phyloP scores from a whole-genome alignment of 2,888 invertebrate genomes.

The Ichneumoninae sp. region DNA sequence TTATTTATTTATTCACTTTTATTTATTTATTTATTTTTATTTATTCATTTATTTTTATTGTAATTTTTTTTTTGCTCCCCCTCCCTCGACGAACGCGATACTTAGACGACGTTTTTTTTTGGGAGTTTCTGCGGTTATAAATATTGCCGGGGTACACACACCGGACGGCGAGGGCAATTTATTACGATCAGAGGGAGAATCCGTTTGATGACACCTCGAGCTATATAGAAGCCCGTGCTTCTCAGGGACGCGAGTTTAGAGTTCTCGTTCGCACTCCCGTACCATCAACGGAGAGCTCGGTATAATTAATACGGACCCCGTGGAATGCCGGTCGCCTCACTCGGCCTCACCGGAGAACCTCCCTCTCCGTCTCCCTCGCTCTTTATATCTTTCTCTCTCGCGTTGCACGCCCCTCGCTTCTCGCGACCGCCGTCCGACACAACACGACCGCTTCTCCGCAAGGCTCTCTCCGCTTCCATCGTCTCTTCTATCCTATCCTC shows the following conservation, averaged over 20 bases:
- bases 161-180: slow-evolving; percentile 59
- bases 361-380: slow-evolving; percentile 59
- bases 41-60: not conserved
- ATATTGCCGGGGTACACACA: slow-evolving; percentile 43
- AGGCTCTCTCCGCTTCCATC: slow-evolving; percentile 53
- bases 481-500: slow-evolving; percentile 24
- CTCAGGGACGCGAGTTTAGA: slow-evolving; percentile 63
- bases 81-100: not conserved
- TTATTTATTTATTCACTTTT: too few relatives aligned
- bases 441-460: slow-evolving; percentile 44
- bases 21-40: too few relatives aligned
- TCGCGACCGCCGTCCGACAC: slow-evolving; percentile 61
- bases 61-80: not conserved
- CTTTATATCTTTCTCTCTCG: slow-evolving; percentile 42
- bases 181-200: slow-evolving; percentile 65
- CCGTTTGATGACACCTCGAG: slow-evolving; percentile 66
- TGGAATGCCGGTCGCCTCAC: slow-evolving; percentile 83
- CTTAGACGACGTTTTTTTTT: not conserved
- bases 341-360: slow-evolving; percentile 68
- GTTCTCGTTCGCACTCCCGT: slow-evolving; percentile 77
- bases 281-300: slow-evolving; percentile 78
- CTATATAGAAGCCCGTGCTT: slow-evolving; percentile 35
- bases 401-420: slow-evolving; percentile 65
- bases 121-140: slow-evolving; percentile 12
- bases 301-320: slow-evolving; percentile 84